Percentiles rank a stretch among this genome's conserved stretches.
Conservation (phyloP, 2,888 invertebrate genomes). For the Hololepta plana region DNA sequence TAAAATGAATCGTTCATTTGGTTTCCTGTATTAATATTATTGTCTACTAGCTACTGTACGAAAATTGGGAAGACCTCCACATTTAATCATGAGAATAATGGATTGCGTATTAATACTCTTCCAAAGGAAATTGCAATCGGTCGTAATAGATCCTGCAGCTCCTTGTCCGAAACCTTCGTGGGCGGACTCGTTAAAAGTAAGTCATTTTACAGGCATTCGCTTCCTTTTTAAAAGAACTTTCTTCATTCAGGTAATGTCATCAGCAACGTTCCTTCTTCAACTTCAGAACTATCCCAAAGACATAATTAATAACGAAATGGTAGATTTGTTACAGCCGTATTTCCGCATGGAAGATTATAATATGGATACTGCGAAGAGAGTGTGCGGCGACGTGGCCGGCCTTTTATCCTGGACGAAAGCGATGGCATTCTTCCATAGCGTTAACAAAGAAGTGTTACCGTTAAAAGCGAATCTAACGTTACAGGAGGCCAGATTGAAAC, state of each 20-base stretch:
- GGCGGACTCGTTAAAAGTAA: slow-evolving; percentile 83
- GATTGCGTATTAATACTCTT: slow-evolving; percentile 88
- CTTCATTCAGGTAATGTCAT: slow-evolving; percentile 88
- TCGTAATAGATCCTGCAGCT: slow-evolving; percentile 61
- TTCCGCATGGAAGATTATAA: slow-evolving; percentile 94
- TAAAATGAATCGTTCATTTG: slow-evolving; percentile 12
- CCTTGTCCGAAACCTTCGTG: slow-evolving; percentile 89
- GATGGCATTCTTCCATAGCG: slow-evolving; percentile 88
- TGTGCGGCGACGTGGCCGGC: slow-evolving; percentile 94
- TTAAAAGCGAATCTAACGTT: slow-evolving; percentile 80
- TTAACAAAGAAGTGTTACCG: slow-evolving; percentile 91
- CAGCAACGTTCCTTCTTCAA: slow-evolving; percentile 78
- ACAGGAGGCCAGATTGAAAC: slow-evolving; percentile 77
- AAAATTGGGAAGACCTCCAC: slow-evolving; percentile 87
- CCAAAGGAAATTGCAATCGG: slow-evolving; percentile 70
- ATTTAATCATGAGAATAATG: slow-evolving; percentile 96
- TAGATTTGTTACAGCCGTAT: slow-evolving; percentile 80
- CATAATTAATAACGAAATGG: slow-evolving; percentile 93
- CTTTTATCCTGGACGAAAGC: slow-evolving; percentile 91
- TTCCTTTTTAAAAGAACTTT: slow-evolving; percentile 4
- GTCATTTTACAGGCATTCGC: not conserved
- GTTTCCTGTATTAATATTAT: slow-evolving; percentile 3
- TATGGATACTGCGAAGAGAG: slow-evolving; percentile 89
- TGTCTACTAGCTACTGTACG: slow-evolving; percentile 53
- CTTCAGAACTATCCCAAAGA: slow-evolving; percentile 92